A percentile compares a stretch with the other conserved stretches of the same genome.
phyloP scores from a whole-genome alignment of 23 tunicate species.

The Phallusia fumigata region DNA sequence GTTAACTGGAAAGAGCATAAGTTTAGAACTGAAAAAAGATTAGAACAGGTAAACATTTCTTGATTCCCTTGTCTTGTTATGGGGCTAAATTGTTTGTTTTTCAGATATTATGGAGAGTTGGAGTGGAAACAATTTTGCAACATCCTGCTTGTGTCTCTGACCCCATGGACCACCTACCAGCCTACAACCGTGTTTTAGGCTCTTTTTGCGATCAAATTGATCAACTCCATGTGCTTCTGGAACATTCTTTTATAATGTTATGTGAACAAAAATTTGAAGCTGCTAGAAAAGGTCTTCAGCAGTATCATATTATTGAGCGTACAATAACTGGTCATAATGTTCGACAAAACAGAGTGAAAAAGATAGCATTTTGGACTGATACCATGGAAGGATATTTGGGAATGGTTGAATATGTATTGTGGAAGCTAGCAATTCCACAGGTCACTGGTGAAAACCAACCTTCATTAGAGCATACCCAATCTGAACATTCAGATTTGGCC shows the following conservation, averaged over 20 bases:
- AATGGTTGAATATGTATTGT: constrained; percentile 33
- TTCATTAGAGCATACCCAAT: not conserved
- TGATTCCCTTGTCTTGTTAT: too few relatives aligned
- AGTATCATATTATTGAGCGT: constrained; percentile 15
- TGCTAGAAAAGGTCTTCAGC: constrained; percentile 18
- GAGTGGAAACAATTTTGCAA: constrained; percentile 32
- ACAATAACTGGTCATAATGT: not conserved
- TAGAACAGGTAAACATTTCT: not conserved
- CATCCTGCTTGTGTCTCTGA: constrained; percentile 17
- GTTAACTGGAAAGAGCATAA: constrained; percentile 14
- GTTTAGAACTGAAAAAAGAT: not conserved
- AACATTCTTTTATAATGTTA: constrained; percentile 32
- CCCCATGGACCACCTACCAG: not conserved
- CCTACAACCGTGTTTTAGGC: constrained; percentile 10
- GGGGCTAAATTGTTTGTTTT: too few relatives aligned
- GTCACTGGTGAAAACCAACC: not conserved
- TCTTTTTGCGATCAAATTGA: constrained; percentile 10
- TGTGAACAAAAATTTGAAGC: constrained; percentile 17
- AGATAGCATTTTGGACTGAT: constrained; percentile 10
- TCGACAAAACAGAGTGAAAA: not conserved
- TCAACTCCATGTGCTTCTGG: constrained; percentile 30
- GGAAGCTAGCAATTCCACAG: constrained; percentile 6
- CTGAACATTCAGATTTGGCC: constrained; percentile 9
- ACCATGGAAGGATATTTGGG: constrained; percentile 41
- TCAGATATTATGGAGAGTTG: constrained; percentile 41